Percentiles rank a stretch among this genome's conserved stretches.
Conservation (phyloP, 2,888 invertebrate genomes). For the Mimachlamys varia region DNA sequence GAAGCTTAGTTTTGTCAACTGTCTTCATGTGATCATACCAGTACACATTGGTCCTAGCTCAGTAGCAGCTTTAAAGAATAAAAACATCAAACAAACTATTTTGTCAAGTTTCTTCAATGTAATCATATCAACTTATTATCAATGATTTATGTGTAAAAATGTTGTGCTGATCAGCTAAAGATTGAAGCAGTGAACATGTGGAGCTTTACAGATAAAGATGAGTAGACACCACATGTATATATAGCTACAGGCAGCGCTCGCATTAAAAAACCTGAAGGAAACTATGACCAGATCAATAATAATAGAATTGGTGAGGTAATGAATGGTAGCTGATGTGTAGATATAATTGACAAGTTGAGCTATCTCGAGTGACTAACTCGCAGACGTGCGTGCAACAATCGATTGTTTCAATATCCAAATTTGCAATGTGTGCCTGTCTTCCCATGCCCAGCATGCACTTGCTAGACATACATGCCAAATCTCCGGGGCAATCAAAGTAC, state of each 20-base stretch:
- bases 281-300: slow-evolving; percentile 15
- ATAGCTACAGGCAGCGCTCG: background rate
- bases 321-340: slow-evolving; percentile 17
- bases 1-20: too few relatives aligned
- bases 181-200: too few relatives aligned
- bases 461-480: background rate
- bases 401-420: background rate
- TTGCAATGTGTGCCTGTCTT: background rate
- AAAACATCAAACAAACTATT: too few relatives aligned
- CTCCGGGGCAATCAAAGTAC: slow-evolving; percentile 2
- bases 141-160: too few relatives aligned
- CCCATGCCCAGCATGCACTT: background rate
- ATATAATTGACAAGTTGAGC: background rate
- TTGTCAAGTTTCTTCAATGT: too few relatives aligned
- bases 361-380: slow-evolving; percentile 17
- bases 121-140: too few relatives aligned
- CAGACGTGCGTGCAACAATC: slow-evolving; percentile 8
- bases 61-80: too few relatives aligned
- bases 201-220: background rate
- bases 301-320: background rate
- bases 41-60: too few relatives aligned
- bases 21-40: too few relatives aligned
- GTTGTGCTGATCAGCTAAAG: too few relatives aligned
- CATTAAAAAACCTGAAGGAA: background rate
- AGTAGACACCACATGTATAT: background rate